Percentiles rank a stretch among this genome's conserved stretches.
Conservation (phyloP, 2,113 vertebrate genomes). For the Petaurus breviceps region DNA sequence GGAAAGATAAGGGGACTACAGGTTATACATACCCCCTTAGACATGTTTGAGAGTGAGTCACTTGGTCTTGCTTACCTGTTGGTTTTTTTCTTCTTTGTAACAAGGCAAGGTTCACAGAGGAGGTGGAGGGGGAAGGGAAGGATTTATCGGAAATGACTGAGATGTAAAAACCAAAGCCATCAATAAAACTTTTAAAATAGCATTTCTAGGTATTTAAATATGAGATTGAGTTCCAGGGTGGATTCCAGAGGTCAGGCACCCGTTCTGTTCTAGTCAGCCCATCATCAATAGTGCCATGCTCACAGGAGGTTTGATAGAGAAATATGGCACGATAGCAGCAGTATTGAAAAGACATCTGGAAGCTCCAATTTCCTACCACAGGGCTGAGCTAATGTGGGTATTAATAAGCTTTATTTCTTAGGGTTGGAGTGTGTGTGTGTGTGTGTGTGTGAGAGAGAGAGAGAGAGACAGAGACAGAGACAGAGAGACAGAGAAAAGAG, state of each 20-base stretch:
- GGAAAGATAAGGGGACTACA: not conserved
- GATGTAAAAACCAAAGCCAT: not conserved
- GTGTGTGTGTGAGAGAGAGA: no score
- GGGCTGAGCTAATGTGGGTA: constrained; percentile 37
- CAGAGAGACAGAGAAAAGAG: no score
- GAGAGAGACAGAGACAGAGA: no score
- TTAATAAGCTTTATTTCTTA: constrained; percentile 45
- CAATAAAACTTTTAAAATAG: not conserved
- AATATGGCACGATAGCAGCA: not conserved
- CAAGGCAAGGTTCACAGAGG: not conserved
- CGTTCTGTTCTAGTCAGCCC: not conserved
- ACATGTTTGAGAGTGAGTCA: not conserved
- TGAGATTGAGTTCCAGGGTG: constrained; percentile 6
- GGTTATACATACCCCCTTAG: not conserved
- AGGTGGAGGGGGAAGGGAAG: not conserved
- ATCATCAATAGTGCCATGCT: not conserved
- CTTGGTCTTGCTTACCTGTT: not conserved
- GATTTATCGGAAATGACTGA: not conserved
- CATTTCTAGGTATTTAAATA: not conserved
- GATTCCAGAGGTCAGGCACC: not conserved
- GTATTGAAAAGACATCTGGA: not conserved
- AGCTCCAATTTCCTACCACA: constrained; percentile 3
- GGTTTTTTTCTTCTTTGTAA: not conserved
- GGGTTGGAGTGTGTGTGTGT: not conserved
- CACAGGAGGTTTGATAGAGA: not conserved